These are phyloP conservation scores for Caenorhabditis zanzibari DNA, from an alignment of 2,888 invertebrate genomes.

Conservation along the genomic window DNA sequence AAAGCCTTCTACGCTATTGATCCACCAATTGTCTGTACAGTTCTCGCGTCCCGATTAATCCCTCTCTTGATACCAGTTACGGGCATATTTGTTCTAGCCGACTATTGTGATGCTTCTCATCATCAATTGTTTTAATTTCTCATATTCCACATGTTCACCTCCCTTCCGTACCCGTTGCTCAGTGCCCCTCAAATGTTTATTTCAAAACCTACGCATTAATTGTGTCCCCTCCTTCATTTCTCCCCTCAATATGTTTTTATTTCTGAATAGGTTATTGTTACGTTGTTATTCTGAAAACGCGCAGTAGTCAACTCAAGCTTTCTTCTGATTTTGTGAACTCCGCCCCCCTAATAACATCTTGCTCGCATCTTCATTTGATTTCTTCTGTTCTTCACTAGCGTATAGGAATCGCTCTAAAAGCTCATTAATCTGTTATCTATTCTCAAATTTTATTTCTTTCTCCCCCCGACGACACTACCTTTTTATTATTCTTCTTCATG, in stretches of 20 bases:
- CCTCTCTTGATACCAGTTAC: constrained; percentile 17
- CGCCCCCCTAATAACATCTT: constrained; percentile 35
- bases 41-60: constrained; percentile 37
- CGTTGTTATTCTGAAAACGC: constrained; percentile 55
- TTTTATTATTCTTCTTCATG: constrained; percentile 12
- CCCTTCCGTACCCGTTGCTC: constrained; percentile 29
- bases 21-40: constrained; percentile 50
- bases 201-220: constrained; percentile 52
- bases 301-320: constrained; percentile 14
- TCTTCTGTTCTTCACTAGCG: constrained; percentile 26
- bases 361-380: neutral
- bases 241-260: constrained; percentile 1
- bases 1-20: neutral
- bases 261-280: constrained; percentile 60
- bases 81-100: constrained; percentile 47
- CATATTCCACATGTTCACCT: neutral
- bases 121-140: constrained; percentile 44
- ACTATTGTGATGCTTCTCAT: constrained; percentile 39
- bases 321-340: neutral
- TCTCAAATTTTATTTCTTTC: constrained; percentile 6
- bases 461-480: constrained; percentile 8
- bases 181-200: constrained; percentile 2
- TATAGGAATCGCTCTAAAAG: constrained; percentile 51
- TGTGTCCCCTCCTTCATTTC: neutral
- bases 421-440: constrained; percentile 50